These are phyloP conservation scores for Drosophila falleni DNA, from an alignment of 2,888 invertebrate species.

Conservation along the genomic window DNA sequence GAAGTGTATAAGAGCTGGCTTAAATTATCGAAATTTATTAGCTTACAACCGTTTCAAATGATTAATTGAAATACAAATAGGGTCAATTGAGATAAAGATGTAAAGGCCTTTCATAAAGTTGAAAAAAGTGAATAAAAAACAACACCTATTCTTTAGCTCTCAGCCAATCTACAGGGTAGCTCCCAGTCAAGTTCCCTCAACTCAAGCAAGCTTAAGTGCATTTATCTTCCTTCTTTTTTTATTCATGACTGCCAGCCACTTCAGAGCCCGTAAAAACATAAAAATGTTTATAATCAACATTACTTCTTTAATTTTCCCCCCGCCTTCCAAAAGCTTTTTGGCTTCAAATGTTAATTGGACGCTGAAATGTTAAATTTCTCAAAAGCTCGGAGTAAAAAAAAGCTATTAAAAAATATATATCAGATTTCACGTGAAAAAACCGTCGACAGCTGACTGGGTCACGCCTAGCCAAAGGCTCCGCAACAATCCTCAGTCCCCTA, in stretches of 20 bases:
- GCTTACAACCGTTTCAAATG: no score
- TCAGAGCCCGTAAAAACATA: conserved; percentile 25
- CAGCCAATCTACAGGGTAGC: not conserved
- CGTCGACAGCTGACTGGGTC: conserved; percentile 23
- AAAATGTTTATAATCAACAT: conserved; percentile 62
- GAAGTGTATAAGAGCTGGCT: no score
- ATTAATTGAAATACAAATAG: no score
- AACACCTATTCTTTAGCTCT: no score
- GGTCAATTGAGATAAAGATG: no score
- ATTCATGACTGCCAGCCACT: conserved; percentile 12
- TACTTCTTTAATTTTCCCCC: conserved; percentile 35
- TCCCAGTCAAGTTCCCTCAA: not conserved
- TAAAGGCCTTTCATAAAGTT: not conserved
- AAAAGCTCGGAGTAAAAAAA: conserved; percentile 47
- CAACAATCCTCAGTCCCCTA: not conserved
- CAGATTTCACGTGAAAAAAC: conserved; percentile 23
- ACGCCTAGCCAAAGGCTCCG: conserved; percentile 26
- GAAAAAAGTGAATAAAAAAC: no score
- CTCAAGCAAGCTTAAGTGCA: conserved; percentile 2
- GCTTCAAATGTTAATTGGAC: conserved; percentile 72
- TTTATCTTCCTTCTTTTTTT: not conserved
- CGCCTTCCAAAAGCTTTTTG: conserved; percentile 44
- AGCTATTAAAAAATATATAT: conserved; percentile 14
- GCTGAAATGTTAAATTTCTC: conserved; percentile 69
- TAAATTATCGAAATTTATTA: no score